Evolutionary conservation across 2,797 vertebrate species (phyloP).

Genomic region (Muscicapa striata): DNA sequence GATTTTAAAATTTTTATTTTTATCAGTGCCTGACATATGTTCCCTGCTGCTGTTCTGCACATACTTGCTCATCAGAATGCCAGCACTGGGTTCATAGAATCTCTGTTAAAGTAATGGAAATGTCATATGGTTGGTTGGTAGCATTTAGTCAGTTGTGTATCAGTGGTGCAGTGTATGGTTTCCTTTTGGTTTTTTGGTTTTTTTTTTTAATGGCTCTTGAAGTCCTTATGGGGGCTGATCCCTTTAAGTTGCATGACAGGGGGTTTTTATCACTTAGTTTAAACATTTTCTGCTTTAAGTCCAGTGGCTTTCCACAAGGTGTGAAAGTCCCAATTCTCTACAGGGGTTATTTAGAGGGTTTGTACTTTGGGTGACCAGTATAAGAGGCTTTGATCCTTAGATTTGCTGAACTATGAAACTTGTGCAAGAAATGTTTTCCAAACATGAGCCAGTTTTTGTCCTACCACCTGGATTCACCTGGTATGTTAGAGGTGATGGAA

Average conservation of each 20-base stretch:
- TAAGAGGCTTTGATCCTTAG: slow-evolving; percentile 21
- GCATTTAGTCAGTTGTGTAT: not conserved
- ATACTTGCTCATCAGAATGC: not conserved
- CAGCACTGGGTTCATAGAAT: not conserved
- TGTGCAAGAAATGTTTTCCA: not conserved
- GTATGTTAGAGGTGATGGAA: not conserved
- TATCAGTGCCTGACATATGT: not conserved
- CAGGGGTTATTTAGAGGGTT: not conserved
- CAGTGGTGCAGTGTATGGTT: not conserved
- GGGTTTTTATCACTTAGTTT: not conserved
- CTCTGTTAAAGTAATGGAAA: not conserved
- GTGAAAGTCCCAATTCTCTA: not conserved
- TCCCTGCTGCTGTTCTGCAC: not conserved
- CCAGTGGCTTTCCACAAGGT: not conserved
- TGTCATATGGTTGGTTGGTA: not conserved
- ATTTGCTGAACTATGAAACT: not conserved
- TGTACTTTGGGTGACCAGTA: not conserved
- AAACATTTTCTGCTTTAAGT: not conserved
- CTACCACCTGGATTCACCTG: not conserved
- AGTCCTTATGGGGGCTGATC: not conserved
- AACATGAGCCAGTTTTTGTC: not conserved
- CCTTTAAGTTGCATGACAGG: not conserved
- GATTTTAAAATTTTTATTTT: not conserved
- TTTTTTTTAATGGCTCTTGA: not conserved
- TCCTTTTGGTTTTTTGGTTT: not conserved